Percentiles rank a stretch among this genome's conserved stretches.
phyloP scores from a whole-genome alignment of 2,888 invertebrate genomes.

The Apoda limacodes region DNA sequence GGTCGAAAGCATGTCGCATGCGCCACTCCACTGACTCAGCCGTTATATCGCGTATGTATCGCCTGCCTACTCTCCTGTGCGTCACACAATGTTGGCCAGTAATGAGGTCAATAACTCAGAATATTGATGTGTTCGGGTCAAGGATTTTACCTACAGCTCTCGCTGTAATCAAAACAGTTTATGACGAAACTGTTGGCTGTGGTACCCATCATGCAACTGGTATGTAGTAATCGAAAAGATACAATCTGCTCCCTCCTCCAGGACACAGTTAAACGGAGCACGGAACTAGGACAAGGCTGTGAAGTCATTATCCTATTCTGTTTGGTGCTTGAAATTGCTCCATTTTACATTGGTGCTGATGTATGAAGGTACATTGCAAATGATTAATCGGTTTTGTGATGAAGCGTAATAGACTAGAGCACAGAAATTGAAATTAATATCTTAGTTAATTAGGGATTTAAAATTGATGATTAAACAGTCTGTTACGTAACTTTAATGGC shows the following conservation, averaged over 20 bases:
- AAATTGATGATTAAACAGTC: too few species aligned
- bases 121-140: constrained; percentile 8
- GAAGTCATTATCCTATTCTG: constrained; percentile 65
- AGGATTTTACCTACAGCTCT: constrained; percentile 1
- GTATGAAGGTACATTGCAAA: too few species aligned
- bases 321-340: too few species aligned
- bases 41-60: constrained; percentile 24
- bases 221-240: constrained; percentile 27
- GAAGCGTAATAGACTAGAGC: too few species aligned
- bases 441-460: too few species aligned
- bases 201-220: constrained; percentile 7
- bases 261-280: constrained; percentile 42
- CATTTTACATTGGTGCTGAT: too few species aligned
- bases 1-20: constrained; percentile 16
- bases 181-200: too few species aligned
- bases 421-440: too few species aligned
- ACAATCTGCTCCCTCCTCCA: constrained; percentile 56
- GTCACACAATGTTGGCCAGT: constrained; percentile 1
- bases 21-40: constrained; percentile 31
- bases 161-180: too few species aligned
- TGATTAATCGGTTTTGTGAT: too few species aligned
- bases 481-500: too few species aligned
- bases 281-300: constrained; percentile 56
- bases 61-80: constrained; percentile 10
- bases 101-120: constrained; percentile 2